Base-by-base conservation (phyloP, 2,797 vertebrate species). In the Catostomus latipinnis region DNA sequence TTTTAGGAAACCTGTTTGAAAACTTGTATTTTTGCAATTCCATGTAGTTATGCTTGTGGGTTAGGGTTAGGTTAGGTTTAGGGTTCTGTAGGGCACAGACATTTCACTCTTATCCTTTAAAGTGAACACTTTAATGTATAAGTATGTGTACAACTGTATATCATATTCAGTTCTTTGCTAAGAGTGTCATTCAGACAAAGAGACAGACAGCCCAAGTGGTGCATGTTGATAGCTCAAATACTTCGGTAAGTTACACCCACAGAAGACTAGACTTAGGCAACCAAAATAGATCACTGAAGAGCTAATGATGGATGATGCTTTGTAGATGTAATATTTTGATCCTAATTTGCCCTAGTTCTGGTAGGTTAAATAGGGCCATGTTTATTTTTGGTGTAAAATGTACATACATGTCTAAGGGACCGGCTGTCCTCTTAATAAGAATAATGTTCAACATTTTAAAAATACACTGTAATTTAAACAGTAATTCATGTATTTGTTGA, bases 351-450 rank as follows among this genome's bases (percentile, higher is more conserved):
- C 46, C 56, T 70, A 76, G 73, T 45, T 49, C 22, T 76, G 50
- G 67, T 77, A 71, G 75, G 46, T 81, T 71, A 53, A 71, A 48
- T 12, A 48, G 68, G 67, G 54, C 60, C 50, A 61, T 78, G 83
- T 61, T 80, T 48, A 62, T 56, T 83, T 76, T 57, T 77, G 66
- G 73, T 83, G 56, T 61, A 62, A 73, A 80, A 82, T 73, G 74
- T 72, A 74, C 75, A 69, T 71, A 75, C 74, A 80, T 73, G 63
- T 76, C 70, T 65, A 53, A 50, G 18, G 76, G 69, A 74, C 74
- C 66, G 63, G 50, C 67, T 80, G 73, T 76, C 67, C 67, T 69
- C 14, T 74, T 7, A 46, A 53, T 56, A 76, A 71, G 61, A 72
- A 71, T 58, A 73, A 6, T 52, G 2, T 52, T 53, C 12, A 53